A percentile compares a stretch with the other conserved stretches of the same genome.
Evolutionary conservation across 2,888 invertebrate genomes (phyloP).

Genomic region (Drosophila atroscutellata): DNA sequence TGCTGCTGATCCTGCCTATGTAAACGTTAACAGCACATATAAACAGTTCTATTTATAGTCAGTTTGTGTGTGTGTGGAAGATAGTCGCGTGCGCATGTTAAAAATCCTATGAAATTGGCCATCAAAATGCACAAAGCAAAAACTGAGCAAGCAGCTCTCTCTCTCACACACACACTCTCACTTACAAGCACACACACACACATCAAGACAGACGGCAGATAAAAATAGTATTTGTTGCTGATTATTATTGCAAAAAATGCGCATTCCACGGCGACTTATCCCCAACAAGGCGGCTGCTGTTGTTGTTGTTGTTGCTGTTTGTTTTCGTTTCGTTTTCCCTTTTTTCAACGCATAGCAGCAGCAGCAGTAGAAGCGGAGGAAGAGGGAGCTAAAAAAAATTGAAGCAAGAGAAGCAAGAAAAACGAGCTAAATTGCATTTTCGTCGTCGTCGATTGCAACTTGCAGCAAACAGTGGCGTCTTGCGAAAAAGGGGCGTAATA

Average conservation of each 20-base stretch:
- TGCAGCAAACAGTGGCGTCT: constrained; percentile 68
- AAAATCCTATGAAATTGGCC: constrained; percentile 64
- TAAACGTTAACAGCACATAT: constrained; percentile 38
- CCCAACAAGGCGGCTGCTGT: constrained; percentile 60
- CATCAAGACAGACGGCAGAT: constrained; percentile 60
- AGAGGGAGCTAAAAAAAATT: constrained; percentile 51
- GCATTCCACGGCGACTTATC: constrained; percentile 78
- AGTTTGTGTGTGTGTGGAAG: constrained; percentile 12
- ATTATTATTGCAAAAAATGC: constrained; percentile 83
- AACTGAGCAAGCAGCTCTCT: constrained; percentile 18
- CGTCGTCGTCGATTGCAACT: constrained; percentile 64
- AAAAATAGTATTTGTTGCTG: constrained; percentile 82
- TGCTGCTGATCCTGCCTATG: constrained; percentile 17
- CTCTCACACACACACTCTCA: not conserved
- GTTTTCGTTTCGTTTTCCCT: constrained; percentile 80
- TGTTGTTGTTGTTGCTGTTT: constrained; percentile 42
- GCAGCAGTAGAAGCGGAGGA: constrained; percentile 47
- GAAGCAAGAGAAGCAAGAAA: constrained; percentile 78
- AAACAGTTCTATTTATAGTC: constrained; percentile 47
- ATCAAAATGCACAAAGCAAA: constrained; percentile 64
- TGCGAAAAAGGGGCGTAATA: constrained; percentile 17
- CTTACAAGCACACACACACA: constrained; percentile 23
- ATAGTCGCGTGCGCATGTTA: constrained; percentile 46
- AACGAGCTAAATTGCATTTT: constrained; percentile 81
- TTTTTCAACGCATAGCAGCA: constrained; percentile 59